Conservation (phyloP, 1,140 invertebrate species). For the Hylaeus volcanicus region DNA sequence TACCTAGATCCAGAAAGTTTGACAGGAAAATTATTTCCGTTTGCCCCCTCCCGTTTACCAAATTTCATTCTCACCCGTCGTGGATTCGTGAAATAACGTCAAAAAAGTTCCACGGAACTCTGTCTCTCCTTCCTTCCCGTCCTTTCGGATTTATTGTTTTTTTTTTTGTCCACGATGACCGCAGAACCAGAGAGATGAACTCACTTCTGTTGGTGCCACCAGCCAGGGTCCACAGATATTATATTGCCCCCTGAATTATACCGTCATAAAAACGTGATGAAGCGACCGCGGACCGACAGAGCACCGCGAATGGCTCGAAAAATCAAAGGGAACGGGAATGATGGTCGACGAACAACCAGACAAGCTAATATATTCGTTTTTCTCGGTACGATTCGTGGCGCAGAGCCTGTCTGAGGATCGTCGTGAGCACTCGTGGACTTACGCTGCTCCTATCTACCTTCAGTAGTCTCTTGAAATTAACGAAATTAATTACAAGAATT, state of each 20-base stretch:
- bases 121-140: background rate
- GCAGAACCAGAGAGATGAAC: background rate
- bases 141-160: conserved; percentile 16
- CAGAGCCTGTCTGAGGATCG: background rate
- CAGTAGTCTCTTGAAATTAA: too few relatives aligned
- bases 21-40: background rate
- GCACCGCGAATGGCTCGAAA: conserved; percentile 55
- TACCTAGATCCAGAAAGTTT: background rate
- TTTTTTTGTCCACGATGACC: conserved; percentile 10
- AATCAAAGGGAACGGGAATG: conserved; percentile 59
- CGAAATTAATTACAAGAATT: too few relatives aligned
- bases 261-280: conserved; percentile 66
- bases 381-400: conserved; percentile 24
- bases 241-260: conserved; percentile 64
- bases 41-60: background rate
- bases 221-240: conserved; percentile 48
- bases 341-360: conserved; percentile 43
- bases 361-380: conserved; percentile 50
- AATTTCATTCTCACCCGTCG: background rate
- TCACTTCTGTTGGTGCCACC: conserved; percentile 41
- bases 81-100: background rate
- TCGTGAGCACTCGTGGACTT: too few relatives aligned
- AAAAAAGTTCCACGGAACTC: conserved; percentile 13
- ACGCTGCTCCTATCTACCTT: too few relatives aligned
- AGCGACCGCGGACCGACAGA: conserved; percentile 45